Conservation (phyloP, 2,113 vertebrate genomes). For the Peromyscus maniculatus region DNA sequence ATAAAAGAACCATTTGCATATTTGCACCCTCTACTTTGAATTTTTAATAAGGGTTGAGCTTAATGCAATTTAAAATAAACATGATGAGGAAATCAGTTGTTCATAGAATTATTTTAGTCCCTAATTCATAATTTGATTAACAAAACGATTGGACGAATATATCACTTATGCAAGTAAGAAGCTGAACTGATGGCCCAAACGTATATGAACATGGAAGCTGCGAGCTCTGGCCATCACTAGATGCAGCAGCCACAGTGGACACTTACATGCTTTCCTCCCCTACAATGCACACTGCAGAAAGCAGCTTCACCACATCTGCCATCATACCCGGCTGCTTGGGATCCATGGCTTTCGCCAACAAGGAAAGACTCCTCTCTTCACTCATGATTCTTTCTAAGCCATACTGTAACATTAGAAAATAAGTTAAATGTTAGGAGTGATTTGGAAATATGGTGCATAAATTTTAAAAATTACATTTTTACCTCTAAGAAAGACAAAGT, state of each 20-base stretch:
- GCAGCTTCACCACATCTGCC: slow-evolving; percentile 96
- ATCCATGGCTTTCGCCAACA: slow-evolving; percentile 95
- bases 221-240: background rate
- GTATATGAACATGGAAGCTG: background rate
- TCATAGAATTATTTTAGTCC: background rate
- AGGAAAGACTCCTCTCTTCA: slow-evolving; percentile 94
- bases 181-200: background rate
- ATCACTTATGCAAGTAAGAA: slow-evolving; percentile 16
- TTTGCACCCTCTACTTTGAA: background rate
- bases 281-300: slow-evolving; percentile 98
- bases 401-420: slow-evolving; percentile 89
- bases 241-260: background rate
- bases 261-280: slow-evolving; percentile 98
- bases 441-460: background rate
- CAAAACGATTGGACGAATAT: slow-evolving; percentile 4
- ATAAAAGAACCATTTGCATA: slow-evolving; percentile 13
- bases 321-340: slow-evolving; percentile 94
- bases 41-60: background rate
- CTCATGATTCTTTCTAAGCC: slow-evolving; percentile 97
- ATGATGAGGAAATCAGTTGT: slow-evolving; percentile 33
- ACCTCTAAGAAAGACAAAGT: slow-evolving; percentile 14
- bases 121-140: background rate
- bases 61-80: slow-evolving; percentile 29
- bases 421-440: slow-evolving; percentile 54
- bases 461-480: slow-evolving; percentile 18